Conservation (phyloP, 2,888 invertebrate genomes). For the Exocentrus adspersus region DNA sequence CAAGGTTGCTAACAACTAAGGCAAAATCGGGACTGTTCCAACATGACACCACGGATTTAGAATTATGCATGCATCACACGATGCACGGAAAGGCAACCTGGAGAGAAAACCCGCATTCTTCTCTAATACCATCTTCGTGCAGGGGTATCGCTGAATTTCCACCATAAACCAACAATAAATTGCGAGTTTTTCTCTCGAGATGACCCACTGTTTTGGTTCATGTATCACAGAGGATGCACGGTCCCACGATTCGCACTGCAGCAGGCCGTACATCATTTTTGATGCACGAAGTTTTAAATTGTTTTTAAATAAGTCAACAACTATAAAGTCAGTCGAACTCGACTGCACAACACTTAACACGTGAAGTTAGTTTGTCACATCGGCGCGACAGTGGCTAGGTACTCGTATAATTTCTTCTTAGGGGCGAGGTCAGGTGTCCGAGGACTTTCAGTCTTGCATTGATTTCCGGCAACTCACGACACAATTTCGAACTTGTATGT, state of each 20-base stretch:
- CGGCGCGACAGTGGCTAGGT: conserved; percentile 35
- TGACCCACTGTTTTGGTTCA: conserved; percentile 16
- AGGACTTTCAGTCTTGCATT: conserved; percentile 44
- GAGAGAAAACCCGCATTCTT: conserved; percentile 4
- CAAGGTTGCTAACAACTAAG: conserved; percentile 59
- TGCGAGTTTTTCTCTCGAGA: conserved; percentile 25
- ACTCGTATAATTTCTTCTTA: conserved; percentile 6
- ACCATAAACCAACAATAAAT: neutral
- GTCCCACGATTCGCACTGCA: conserved; percentile 45
- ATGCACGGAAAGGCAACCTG: conserved; percentile 17
- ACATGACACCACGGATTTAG: conserved; percentile 60
- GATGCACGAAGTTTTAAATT: conserved; percentile 40
- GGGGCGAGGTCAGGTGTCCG: conserved; percentile 42
- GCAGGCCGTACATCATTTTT: conserved; percentile 37
- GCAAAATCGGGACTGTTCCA: conserved; percentile 59
- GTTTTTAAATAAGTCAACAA: conserved; percentile 57
- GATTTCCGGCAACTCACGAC: conserved; percentile 28
- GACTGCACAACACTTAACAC: conserved; percentile 59
- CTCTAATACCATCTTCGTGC: neutral
- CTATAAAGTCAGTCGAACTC: conserved; percentile 54
- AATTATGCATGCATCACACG: conserved; percentile 59
- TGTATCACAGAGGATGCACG: conserved; percentile 44
- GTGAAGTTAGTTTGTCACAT: conserved; percentile 35
- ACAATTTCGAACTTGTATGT: conserved; percentile 33
- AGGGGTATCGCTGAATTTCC: too few species aligned